Percentiles rank a stretch among this genome's conserved stretches.
Evolutionary conservation across 53 echinoderm and acorn worm species (phyloP).

Genomic region (Arbacia lixula): DNA sequence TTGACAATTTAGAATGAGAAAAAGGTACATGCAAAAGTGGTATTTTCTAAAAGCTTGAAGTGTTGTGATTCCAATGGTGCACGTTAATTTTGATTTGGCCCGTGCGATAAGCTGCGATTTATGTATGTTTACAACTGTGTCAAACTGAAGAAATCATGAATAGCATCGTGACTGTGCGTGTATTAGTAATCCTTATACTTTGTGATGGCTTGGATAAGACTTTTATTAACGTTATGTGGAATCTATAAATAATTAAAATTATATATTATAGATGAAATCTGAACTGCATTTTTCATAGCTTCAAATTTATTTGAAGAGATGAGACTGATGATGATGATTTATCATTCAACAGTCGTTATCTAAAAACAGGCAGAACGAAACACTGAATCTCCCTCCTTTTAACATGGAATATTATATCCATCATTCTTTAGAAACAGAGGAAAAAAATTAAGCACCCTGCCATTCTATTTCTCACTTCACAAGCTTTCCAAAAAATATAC

Average conservation of each 20-base stretch:
- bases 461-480: no score
- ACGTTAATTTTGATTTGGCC: constrained; percentile 28
- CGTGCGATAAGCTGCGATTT: constrained; percentile 29
- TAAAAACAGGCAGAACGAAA: no score
- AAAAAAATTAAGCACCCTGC: no score
- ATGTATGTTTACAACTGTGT: constrained; percentile 14
- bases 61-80: constrained; percentile 9
- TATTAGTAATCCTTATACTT: no score
- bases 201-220: constrained; percentile 30
- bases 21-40: no score
- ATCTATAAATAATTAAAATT: background rate
- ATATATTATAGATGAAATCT: constrained; percentile 30
- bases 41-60: no score
- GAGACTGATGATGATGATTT: constrained; percentile 19
- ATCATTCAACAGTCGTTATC: no score
- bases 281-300: constrained; percentile 2
- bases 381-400: no score
- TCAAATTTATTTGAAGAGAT: constrained; percentile 14
- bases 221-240: constrained; percentile 8
- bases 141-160: constrained; percentile 5
- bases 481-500: no score
- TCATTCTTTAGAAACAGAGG: no score
- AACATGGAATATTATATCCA: no score
- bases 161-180: constrained; percentile 5
- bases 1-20: no score